Evolutionary conservation across 2,113 vertebrate genomes (phyloP).

Genomic region (Coptodon bakossiorum): DNA sequence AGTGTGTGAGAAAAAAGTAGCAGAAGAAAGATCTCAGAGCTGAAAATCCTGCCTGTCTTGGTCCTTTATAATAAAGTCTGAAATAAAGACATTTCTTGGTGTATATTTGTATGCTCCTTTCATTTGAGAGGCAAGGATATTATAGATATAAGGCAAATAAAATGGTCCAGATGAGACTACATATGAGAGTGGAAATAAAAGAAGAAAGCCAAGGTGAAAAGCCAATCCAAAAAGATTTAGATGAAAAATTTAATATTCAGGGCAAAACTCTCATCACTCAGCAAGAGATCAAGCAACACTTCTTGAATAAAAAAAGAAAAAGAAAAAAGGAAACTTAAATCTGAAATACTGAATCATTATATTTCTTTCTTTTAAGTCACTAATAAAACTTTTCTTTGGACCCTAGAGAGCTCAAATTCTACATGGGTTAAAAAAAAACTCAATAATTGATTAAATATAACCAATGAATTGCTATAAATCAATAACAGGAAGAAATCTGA

Average conservation of each 20-base stretch:
- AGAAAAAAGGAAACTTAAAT: background rate
- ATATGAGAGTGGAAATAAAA: background rate
- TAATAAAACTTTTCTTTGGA: background rate
- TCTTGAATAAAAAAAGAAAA: background rate
- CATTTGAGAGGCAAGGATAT: background rate
- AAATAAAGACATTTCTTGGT: background rate
- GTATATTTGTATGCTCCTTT: constrained; percentile 9
- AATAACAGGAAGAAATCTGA: background rate
- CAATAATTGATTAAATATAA: background rate
- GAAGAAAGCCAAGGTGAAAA: constrained; percentile 15
- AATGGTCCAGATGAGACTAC: constrained; percentile 13
- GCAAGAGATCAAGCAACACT: constrained; percentile 7
- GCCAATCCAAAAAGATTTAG: constrained; percentile 17
- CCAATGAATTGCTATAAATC: background rate
- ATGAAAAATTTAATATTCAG: constrained; percentile 22
- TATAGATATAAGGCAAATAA: constrained; percentile 7
- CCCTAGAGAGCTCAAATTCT: background rate
- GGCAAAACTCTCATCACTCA: background rate
- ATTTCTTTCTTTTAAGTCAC: background rate
- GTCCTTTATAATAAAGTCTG: background rate
- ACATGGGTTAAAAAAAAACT: background rate
- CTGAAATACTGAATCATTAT: background rate
- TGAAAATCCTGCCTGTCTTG: background rate
- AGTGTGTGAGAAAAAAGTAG: background rate
- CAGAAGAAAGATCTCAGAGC: background rate